Conservation (phyloP, 2,888 invertebrate species). For the Arenicola marina region DNA sequence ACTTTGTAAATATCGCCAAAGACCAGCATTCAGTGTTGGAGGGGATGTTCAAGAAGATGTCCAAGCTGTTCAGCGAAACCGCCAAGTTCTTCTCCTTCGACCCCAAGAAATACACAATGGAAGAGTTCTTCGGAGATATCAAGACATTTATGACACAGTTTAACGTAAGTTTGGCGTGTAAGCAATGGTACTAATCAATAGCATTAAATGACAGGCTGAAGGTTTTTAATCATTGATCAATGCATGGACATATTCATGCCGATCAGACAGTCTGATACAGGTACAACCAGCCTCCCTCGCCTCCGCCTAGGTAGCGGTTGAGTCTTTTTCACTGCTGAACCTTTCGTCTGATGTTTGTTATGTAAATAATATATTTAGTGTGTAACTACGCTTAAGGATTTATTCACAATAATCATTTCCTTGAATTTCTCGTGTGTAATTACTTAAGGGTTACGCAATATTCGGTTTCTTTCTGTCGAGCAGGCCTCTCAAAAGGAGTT, state of each 20-base stretch:
- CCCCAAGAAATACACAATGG: constrained; percentile 87
- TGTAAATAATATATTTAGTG: too few relatives aligned
- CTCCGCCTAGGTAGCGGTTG: too few relatives aligned
- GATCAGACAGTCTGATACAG: too few relatives aligned
- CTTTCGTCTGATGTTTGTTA: too few relatives aligned
- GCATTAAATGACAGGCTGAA: background rate
- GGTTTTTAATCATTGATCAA: background rate
- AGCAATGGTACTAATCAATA: background rate
- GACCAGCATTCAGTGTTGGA: constrained; percentile 86
- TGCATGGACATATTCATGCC: background rate
- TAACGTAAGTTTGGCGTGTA: constrained; percentile 45
- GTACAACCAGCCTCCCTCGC: too few relatives aligned
- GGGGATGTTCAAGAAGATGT: constrained; percentile 94
- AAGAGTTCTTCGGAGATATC: constrained; percentile 94
- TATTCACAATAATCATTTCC: too few relatives aligned
- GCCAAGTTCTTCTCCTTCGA: constrained; percentile 93
- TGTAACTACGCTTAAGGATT: too few relatives aligned
- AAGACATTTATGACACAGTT: constrained; percentile 94
- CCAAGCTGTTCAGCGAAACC: constrained; percentile 78
- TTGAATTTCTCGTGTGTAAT: too few relatives aligned
- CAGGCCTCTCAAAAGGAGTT: constrained; percentile 85
- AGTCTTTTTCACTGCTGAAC: too few relatives aligned
- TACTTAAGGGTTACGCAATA: too few relatives aligned
- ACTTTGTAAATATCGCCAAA: constrained; percentile 78
- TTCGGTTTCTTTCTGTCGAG: too few relatives aligned